Evolutionary conservation across 2,797 vertebrate genomes (phyloP).

Genomic region (Coreius guichenoti): DNA sequence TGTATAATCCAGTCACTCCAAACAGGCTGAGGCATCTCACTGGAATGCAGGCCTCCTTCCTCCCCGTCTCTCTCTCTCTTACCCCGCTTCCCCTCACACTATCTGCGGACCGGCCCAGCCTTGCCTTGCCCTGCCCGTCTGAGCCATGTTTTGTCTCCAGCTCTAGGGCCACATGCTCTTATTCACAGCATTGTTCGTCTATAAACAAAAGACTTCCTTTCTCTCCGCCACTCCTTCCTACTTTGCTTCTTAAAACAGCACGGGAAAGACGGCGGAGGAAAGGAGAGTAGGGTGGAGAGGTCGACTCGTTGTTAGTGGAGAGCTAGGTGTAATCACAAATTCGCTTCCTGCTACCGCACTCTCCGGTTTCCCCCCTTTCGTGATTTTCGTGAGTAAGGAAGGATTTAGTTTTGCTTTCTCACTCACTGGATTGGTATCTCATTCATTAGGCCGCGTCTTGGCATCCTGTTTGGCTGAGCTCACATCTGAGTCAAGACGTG

Average conservation of each 20-base stretch:
- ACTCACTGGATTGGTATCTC: slow-evolving; percentile 42
- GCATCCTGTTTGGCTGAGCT: slow-evolving; percentile 51
- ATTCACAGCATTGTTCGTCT: slow-evolving; percentile 73
- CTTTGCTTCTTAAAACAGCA: slow-evolving; percentile 43
- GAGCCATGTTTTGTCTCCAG: slow-evolving; percentile 68
- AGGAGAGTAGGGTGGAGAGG: slow-evolving; percentile 42
- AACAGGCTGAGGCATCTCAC: slow-evolving; percentile 73
- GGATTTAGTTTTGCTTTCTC: slow-evolving; percentile 33
- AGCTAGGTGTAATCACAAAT: slow-evolving; percentile 60
- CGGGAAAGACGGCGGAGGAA: slow-evolving; percentile 11
- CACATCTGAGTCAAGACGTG: slow-evolving; percentile 44
- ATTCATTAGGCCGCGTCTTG: slow-evolving; percentile 51
- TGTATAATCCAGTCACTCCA: slow-evolving; percentile 64
- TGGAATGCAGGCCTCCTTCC: slow-evolving; percentile 60
- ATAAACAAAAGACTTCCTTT: slow-evolving; percentile 75
- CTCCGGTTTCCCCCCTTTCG: slow-evolving; percentile 36
- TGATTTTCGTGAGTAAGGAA: slow-evolving; percentile 24
- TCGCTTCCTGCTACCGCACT: slow-evolving; percentile 55
- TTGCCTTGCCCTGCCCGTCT: slow-evolving; percentile 58
- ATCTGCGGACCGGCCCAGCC: slow-evolving; percentile 57
- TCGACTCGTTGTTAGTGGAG: slow-evolving; percentile 40
- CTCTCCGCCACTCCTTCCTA: slow-evolving; percentile 55
- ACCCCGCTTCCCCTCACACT: slow-evolving; percentile 20
- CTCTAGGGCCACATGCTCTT: slow-evolving; percentile 59
- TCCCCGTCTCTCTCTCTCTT: slow-evolving; percentile 24